phyloP scores from a whole-genome alignment of 92 coral and sea anemone genomes.

The Epizoanthus stellaris region DNA sequence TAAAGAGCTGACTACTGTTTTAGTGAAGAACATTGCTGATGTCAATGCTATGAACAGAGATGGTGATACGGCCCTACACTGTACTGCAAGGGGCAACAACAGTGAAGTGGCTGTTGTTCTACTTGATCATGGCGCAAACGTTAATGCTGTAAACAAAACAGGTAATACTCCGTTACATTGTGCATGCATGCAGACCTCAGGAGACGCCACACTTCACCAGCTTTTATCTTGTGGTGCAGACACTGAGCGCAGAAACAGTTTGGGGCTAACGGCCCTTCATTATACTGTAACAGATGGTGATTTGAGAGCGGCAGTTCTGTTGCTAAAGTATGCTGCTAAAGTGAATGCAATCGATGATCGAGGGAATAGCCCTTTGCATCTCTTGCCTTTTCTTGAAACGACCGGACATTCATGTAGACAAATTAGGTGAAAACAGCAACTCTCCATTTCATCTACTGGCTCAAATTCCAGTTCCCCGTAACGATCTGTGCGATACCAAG shows the following conservation, averaged over 20 bases:
- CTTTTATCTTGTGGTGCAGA: slow-evolving; percentile 16
- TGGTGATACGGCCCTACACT: slow-evolving; percentile 14
- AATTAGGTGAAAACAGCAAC: not conserved
- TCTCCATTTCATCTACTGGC: slow-evolving; percentile 32
- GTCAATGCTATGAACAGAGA: not conserved
- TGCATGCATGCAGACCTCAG: slow-evolving; percentile 15
- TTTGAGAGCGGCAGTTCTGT: not conserved
- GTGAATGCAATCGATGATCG: slow-evolving; percentile 17
- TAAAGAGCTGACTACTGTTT: slow-evolving; percentile 18
- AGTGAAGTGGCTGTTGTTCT: slow-evolving; percentile 8
- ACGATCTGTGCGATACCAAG: not conserved
- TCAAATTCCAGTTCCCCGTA: not conserved
- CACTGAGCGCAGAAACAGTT: not conserved
- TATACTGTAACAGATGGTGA: not conserved
- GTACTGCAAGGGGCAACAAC: not conserved
- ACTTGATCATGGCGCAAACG: slow-evolving; percentile 20
- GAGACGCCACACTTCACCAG: not conserved
- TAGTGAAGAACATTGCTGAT: not conserved
- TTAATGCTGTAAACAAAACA: not conserved
- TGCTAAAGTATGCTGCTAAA: slow-evolving; percentile 26
- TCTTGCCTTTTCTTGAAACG: slow-evolving; percentile 10
- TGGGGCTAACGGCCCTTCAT: slow-evolving; percentile 35
- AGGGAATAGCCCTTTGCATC: slow-evolving; percentile 6
- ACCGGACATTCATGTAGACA: not conserved
- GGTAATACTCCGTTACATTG: slow-evolving; percentile 25